Percentiles rank a stretch among this genome's conserved stretches.
phyloP scores from a whole-genome alignment of 2,797 vertebrate species.

The Lepus townsendii region DNA sequence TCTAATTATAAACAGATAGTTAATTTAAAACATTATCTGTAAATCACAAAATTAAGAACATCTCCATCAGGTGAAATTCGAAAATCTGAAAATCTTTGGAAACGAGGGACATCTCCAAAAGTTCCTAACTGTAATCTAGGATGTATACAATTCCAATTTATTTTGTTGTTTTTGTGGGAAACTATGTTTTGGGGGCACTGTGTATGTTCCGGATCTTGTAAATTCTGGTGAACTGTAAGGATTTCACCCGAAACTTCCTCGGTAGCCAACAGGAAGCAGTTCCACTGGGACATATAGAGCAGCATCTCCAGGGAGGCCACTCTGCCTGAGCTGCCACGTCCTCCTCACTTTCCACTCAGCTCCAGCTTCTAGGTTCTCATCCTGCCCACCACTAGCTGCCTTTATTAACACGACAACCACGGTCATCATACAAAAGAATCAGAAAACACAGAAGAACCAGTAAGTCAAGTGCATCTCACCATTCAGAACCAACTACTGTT shows the following conservation, averaged over 20 bases:
- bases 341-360: neutral
- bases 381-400: neutral
- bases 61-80: conserved; percentile 37
- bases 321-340: neutral
- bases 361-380: neutral
- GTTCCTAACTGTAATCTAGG: conserved; percentile 39
- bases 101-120: conserved; percentile 23
- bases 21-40: conserved; percentile 34
- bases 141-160: neutral
- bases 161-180: neutral
- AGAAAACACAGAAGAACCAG: conserved; percentile 40
- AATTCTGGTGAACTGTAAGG: neutral
- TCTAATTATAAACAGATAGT: neutral
- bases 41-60: conserved; percentile 56
- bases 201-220: neutral
- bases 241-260: neutral
- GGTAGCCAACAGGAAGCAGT: neutral
- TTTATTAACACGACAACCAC: conserved; percentile 8
- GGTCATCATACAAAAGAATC: neutral
- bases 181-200: neutral
- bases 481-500: conserved; percentile 33
- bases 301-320: neutral
- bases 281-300: neutral
- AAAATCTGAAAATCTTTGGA: conserved; percentile 43
- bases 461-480: neutral